A percentile compares a stretch with the other conserved stretches of the same genome.
Evolutionary conservation across 2,888 invertebrate species (phyloP).

Genomic region (Cheilosia impressa): DNA sequence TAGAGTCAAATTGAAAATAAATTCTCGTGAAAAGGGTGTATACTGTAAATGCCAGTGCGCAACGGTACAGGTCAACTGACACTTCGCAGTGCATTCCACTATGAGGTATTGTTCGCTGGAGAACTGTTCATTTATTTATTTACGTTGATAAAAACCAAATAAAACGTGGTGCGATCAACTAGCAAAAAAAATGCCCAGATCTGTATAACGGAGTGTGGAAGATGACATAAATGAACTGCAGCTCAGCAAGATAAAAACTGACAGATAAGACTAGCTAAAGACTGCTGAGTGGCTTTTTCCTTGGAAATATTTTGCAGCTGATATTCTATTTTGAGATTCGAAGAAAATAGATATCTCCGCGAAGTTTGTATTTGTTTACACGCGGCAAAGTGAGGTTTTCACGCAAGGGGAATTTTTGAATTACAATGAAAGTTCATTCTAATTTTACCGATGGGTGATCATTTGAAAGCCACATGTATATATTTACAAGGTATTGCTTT

Average conservation of each 20-base stretch:
- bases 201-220: slow-evolving; percentile 5
- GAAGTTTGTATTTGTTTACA: not conserved
- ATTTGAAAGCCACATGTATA: slow-evolving; percentile 10
- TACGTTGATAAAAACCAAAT: slow-evolving; percentile 28
- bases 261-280: slow-evolving; percentile 15
- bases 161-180: slow-evolving; percentile 11
- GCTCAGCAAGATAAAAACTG: slow-evolving; percentile 20
- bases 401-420: slow-evolving; percentile 13
- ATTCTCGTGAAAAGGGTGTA: slow-evolving; percentile 17
- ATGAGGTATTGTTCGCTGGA: not conserved
- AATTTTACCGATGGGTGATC: slow-evolving; percentile 32
- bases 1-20: slow-evolving; percentile 56
- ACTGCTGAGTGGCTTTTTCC: slow-evolving; percentile 29
- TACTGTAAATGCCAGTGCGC: not conserved
- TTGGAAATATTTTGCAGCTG: slow-evolving; percentile 30
- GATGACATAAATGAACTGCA: slow-evolving; percentile 21
- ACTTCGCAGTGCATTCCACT: slow-evolving; percentile 38
- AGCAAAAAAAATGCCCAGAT: not conserved
- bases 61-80: slow-evolving; percentile 10
- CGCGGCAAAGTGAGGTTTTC: not conserved
- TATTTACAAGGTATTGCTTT: slow-evolving; percentile 25
- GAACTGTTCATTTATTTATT: slow-evolving; percentile 16
- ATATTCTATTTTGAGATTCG: not conserved
- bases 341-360: not conserved
- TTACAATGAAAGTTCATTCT: slow-evolving; percentile 41